phyloP scores from a whole-genome alignment of 2,797 vertebrate genomes.

The Eidolon dupreanum region DNA sequence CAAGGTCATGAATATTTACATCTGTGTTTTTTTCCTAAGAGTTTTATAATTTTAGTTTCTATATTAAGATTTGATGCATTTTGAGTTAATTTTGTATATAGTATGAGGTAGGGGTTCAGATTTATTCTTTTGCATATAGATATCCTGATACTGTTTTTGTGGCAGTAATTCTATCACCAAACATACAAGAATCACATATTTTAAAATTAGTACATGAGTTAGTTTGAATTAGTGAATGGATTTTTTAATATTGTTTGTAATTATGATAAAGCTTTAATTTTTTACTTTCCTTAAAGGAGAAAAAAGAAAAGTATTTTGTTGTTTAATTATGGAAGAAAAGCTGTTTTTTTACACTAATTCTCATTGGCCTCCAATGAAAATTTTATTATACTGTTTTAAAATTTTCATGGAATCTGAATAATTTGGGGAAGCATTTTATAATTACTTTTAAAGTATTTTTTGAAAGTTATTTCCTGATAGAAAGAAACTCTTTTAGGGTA shows the following conservation, averaged over 20 bases:
- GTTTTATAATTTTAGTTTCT: constrained; percentile 21
- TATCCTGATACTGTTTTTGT: not conserved
- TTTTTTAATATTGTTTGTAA: constrained; percentile 35
- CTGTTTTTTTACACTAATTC: not conserved
- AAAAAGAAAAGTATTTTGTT: constrained; percentile 28
- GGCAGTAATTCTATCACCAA: not conserved
- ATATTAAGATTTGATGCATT: not conserved
- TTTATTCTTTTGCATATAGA: not conserved
- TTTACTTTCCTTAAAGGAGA: not conserved
- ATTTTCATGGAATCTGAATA: not conserved
- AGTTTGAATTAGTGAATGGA: constrained; percentile 38
- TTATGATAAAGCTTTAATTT: constrained; percentile 50
- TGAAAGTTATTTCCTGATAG: constrained; percentile 23
- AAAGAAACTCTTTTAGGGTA: not conserved
- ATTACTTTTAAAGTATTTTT: not conserved
- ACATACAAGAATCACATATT: not conserved
- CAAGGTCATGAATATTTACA: not conserved
- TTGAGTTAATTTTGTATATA: constrained; percentile 5
- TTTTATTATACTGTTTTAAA: constrained; percentile 42
- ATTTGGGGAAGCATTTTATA: constrained; percentile 22
- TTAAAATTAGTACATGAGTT: constrained; percentile 7
- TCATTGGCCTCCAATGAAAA: not conserved
- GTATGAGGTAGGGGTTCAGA: not conserved
- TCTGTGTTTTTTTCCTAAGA: not conserved
- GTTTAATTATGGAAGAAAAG: constrained; percentile 4